Evolutionary conservation across 2,888 invertebrate genomes (phyloP), one percentile per base, ranked within the genome.

Genomic region (Microctonus hyperodae): DNA sequence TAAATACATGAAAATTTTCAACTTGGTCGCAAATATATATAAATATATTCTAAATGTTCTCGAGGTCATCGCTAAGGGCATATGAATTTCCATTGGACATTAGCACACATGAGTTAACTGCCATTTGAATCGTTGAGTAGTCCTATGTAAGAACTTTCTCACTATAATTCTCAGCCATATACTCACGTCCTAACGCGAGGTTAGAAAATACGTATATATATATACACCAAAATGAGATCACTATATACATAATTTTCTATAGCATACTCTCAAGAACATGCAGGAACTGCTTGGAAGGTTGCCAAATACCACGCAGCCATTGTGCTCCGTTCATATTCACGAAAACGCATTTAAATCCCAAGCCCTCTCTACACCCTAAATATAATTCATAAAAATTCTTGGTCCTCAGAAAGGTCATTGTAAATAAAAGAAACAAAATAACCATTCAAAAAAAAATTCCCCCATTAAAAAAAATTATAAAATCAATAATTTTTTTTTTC

Each of bases 81-180:
- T 70, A 76, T 76, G 76, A 77, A 76, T 77, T 76, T 76, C 74
- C 71, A 76, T 75, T 72, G 73, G 72, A 72, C 72, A 74, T 76
- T 75, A 76, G 68, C 70, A 69, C 68, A 68, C 69, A 69, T 65
- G 73, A 73, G 73, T 73, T 72, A 72, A 76, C 71, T 72, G 73
- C 70, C 69, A 72, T 69, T 74, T 68, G 70, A 73, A 68, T 72
- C 68, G 61, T 67, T 5, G 37, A 37, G n/a, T 37, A n/a, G 13
- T 13, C 64, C 20, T 65, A 35, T 55, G 62, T 69, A 72, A 72
- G 72, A 75, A 72, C 66, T 73, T 75, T 70, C 71, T 69, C 31
- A 28, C 28, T 16, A 35, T 37, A n/a, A n/a, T n/a, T n/a, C n/a
- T 28, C 50, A 44, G 16, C 10, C 5, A 13, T n/a, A 37, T 3